Evolutionary conservation across 2,797 vertebrate species (phyloP), one percentile per base, ranked within the genome.

Genomic region (Sebastes reedi): DNA sequence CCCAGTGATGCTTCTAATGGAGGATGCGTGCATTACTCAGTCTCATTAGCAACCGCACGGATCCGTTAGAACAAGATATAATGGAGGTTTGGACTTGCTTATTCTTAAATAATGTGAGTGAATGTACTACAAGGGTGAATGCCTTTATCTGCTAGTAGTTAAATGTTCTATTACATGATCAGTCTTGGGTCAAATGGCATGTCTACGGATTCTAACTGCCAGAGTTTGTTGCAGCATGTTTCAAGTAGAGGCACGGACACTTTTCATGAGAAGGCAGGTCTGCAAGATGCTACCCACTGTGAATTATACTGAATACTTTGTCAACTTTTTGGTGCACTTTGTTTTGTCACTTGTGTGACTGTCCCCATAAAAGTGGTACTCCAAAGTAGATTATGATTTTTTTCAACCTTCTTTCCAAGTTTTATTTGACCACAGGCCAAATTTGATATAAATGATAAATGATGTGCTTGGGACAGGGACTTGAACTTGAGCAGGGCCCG

Each of bases 21-120:
- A 84, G 86, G 83, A 87, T 83, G 89, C 32, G 68, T 87, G 84
- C 80, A 83, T 84, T 85, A 82, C 80, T 84, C 85, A 55, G 66
- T 83, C 83, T 89, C 90, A 89, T 90, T 91, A 92, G 89, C 73
- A 86, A 86, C 80, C 75, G 68, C 68, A 83, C 71, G 82, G 65
- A 85, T 82, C 79, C 60, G 67, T 85, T 80, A 83, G 77, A 87
- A 83, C 73, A 81, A 83, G 75, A 85, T 60, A 82, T 72, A 84
- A 84, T 76, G 64, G 83, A 66, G 69, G 66, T 84, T 89, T 89
- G 67, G 81, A 73, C 75, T 87, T 79, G 69, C 58, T 71, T 87
- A 70, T 82, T 84, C 68, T 83, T 75, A 81, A 91, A 85, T 78
- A 85, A 80, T 14, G 16, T 30, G 68, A 77, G 39, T 79, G 61